A percentile compares a stretch with the other conserved stretches of the same genome.
phyloP scores from a whole-genome alignment of 2,113 vertebrate species.

The Astatotilapia flaviijosephi region DNA sequence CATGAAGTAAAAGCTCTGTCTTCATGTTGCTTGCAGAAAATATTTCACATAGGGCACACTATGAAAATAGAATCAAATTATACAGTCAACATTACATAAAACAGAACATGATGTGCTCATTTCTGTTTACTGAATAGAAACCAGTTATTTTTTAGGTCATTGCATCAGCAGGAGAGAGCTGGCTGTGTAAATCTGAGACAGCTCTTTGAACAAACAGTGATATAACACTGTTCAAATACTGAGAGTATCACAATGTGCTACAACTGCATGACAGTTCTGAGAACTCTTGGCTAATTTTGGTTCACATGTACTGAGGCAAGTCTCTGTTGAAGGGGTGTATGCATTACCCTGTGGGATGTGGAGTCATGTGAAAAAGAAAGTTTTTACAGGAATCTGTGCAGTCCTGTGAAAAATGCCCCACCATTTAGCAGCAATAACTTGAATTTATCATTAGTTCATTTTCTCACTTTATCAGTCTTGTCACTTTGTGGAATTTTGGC shows the following conservation, averaged over 20 bases:
- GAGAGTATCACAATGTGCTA: constrained; percentile 39
- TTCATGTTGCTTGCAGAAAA: background rate
- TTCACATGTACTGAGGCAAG: background rate
- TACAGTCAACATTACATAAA: background rate
- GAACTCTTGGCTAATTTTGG: constrained; percentile 56
- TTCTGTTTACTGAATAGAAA: background rate
- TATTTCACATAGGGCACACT: background rate
- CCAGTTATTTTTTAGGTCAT: background rate
- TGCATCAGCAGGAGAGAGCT: constrained; percentile 24
- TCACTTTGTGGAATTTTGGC: background rate
- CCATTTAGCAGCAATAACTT: background rate
- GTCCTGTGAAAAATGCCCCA: background rate
- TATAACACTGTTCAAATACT: constrained; percentile 61
- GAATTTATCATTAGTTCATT: background rate
- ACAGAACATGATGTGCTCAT: background rate
- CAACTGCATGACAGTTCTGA: constrained; percentile 37
- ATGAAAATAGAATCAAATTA: background rate
- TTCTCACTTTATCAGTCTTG: background rate
- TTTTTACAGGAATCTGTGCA: background rate
- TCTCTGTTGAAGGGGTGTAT: background rate
- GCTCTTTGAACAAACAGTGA: constrained; percentile 66
- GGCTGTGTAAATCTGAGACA: constrained; percentile 41
- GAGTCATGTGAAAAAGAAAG: background rate
- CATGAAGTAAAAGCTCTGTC: background rate
- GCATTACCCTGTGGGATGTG: background rate